Base-by-base conservation (phyloP, 2,888 invertebrate genomes). In the Mythimna impura region DNA sequence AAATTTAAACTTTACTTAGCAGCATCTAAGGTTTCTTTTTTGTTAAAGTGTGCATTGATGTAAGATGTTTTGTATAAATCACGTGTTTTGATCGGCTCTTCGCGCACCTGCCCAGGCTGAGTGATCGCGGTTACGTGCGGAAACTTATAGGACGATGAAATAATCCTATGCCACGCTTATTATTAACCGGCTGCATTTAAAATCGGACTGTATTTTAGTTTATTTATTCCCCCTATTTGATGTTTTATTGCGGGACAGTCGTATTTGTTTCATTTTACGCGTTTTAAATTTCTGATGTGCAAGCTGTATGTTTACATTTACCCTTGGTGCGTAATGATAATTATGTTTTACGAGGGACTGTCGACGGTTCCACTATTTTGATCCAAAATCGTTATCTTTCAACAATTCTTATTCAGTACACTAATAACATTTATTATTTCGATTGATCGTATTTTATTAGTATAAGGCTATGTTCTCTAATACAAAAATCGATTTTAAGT, bases 81-180 rank as follows among this genome's bases (percentile, higher is more conserved):
- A 61, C 74, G 82, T 74, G 84, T 87, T 78, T 72, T 80, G 83
- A 82, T 84, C 82, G 86, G 79, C 88, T 88, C 87, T 85, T 66
- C 55, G 87, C 88, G 93, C 93, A 93, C 92, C 93, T 93, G 93
- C 92, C 83, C 80, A 81, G 90, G 85, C 85, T 92, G 92, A 93
- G 89, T 91, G 92, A 92, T 91, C 88, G 88, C 80, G 85, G 86
- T 80, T 86, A 91, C 89, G 91, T 88, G 90, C 88, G 84, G 85
- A 88, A 87, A 89, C 87, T 89, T 89, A 87, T 85, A 88, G 69
- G 83, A 78, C 84, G 86, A 89, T 84, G 85, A 86, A 86, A 88
- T 87, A 88, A 87, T 87, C 77, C 72, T 82, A 82, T 82, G 77
- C 82, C 73, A 79, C 81, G 82, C 71, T 86, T 78, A 86, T 82